phyloP scores from a whole-genome alignment of 2,797 vertebrate genomes.

The Sciurus vulgaris region DNA sequence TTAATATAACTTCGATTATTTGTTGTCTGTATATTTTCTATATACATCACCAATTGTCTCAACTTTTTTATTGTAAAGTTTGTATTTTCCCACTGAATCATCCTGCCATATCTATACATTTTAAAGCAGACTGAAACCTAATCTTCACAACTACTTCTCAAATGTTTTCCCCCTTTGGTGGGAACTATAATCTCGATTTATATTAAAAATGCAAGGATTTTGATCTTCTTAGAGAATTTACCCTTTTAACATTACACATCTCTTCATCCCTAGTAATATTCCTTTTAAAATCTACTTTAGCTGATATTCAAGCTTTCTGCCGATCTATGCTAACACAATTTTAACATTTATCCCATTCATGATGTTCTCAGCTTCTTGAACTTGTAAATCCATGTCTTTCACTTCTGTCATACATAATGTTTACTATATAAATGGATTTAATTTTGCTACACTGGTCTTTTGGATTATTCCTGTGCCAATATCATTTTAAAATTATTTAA shows the following conservation, averaged over 20 bases:
- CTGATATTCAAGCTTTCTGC: not conserved
- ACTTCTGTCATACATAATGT: not conserved
- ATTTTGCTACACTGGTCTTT: not conserved
- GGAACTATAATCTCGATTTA: not conserved
- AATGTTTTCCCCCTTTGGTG: too few species aligned
- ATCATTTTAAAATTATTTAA: not conserved
- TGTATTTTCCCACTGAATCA: too few species aligned
- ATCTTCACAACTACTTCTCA: not conserved
- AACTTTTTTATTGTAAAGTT: too few species aligned
- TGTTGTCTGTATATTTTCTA: too few species aligned
- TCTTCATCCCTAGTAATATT: not conserved
- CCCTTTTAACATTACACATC: not conserved
- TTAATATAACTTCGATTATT: too few species aligned
- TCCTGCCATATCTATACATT: too few species aligned
- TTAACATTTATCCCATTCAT: not conserved
- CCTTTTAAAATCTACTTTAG: not conserved
- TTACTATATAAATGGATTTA: not conserved
- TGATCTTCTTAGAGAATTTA: not conserved
- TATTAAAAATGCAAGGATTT: not conserved
- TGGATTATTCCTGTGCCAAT: not conserved
- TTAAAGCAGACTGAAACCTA: too few species aligned
- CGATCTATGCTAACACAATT: not conserved
- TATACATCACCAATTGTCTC: too few species aligned
- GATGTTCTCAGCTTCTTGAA: not conserved
- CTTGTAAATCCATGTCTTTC: not conserved